These are phyloP conservation scores for Geophilus truncorum DNA, from an alignment of 2,888 invertebrate genomes.

Conservation along the genomic window DNA sequence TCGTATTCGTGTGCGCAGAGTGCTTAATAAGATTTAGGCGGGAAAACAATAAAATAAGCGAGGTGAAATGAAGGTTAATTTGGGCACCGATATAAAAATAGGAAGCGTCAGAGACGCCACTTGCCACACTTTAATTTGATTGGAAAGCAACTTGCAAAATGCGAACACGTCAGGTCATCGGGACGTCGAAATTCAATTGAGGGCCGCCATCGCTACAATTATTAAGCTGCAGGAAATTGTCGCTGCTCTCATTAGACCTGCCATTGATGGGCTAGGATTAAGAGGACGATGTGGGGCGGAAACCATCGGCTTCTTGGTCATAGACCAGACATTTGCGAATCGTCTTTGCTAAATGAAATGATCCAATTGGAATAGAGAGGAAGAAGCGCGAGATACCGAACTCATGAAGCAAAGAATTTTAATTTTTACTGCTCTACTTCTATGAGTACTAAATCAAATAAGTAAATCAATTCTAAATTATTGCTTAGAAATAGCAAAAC, in stretches of 20 bases:
- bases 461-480: too few species aligned
- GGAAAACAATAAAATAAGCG: conserved; percentile 15
- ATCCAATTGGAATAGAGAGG: background rate
- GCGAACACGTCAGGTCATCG: conserved; percentile 20
- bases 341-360: background rate
- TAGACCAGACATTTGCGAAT: background rate
- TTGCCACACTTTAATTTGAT: conserved; percentile 11
- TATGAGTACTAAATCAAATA: too few species aligned
- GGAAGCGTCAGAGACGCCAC: background rate
- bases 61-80: conserved; percentile 5
- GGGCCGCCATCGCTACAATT: background rate
- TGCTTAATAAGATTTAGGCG: background rate
- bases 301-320: conserved; percentile 6
- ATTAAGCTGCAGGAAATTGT: conserved; percentile 20
- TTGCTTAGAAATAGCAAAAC: too few species aligned
- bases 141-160: conserved; percentile 16
- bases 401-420: background rate
- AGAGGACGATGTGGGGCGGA: conserved; percentile 6
- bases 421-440: too few species aligned
- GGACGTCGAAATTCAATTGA: conserved; percentile 6
- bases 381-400: background rate
- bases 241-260: conserved; percentile 20
- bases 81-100: background rate
- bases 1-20: background rate
- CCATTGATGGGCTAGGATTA: conserved; percentile 11